Conservation (phyloP, 2,797 vertebrate genomes). For the Salarias fasciatus region DNA sequence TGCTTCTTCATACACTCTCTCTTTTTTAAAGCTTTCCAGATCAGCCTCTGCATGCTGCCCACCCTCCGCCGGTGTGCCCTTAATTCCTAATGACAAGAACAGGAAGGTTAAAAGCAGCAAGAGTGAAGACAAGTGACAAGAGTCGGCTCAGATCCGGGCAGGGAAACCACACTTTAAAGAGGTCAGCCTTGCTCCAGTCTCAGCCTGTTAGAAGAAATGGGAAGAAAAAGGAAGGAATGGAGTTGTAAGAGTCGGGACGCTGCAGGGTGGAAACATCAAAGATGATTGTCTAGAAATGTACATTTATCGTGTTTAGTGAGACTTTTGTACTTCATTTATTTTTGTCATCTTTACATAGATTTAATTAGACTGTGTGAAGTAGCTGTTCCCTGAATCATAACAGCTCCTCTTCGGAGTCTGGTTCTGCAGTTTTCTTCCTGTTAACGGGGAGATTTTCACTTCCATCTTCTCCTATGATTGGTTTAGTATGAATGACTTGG, state of each 20-base stretch:
- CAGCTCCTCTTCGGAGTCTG: too few relatives aligned
- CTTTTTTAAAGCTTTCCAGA: slow-evolving; percentile 7
- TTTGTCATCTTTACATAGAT: too few relatives aligned
- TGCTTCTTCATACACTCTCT: too few relatives aligned
- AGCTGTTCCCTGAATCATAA: too few relatives aligned
- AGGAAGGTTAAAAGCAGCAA: slow-evolving; percentile 45
- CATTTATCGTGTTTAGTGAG: too few relatives aligned
- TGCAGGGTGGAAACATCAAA: slow-evolving; percentile 4
- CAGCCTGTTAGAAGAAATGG: slow-evolving; percentile 11
- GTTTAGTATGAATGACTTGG: too few relatives aligned
- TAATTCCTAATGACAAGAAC: slow-evolving; percentile 57
- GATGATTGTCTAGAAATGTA: too few relatives aligned
- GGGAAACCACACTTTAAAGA: slow-evolving; percentile 25
- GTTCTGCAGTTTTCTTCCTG: too few relatives aligned
- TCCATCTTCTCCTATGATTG: too few relatives aligned
- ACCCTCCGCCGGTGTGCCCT: slow-evolving; percentile 8
- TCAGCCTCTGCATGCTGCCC: slow-evolving; percentile 9
- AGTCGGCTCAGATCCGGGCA: slow-evolving; percentile 27
- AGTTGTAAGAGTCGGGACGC: slow-evolving; percentile 1
- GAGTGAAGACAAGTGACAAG: slow-evolving; percentile 44
- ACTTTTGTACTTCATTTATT: too few relatives aligned
- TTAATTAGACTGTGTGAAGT: too few relatives aligned
- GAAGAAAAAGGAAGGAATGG: not conserved
- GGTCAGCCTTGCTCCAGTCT: slow-evolving; percentile 10
- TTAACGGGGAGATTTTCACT: too few relatives aligned